These are phyloP conservation scores for Myodes glareolus DNA, from an alignment of 2,113 vertebrate species.

Conservation along the genomic window DNA sequence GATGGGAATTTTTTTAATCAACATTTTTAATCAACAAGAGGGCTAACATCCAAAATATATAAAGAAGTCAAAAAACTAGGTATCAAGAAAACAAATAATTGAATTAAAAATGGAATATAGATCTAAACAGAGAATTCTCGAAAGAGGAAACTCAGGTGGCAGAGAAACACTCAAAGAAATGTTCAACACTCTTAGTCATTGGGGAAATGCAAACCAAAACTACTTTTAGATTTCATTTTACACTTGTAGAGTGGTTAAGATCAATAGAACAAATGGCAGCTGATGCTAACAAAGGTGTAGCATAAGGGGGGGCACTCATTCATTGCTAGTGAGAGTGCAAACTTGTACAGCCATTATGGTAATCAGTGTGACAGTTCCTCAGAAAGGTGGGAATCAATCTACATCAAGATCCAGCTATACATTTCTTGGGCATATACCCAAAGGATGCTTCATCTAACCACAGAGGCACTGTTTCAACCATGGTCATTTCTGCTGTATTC, in stretches of 20 bases:
- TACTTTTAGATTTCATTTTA: neutral
- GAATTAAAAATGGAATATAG: neutral
- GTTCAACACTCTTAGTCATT: neutral
- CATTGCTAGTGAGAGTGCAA: neutral
- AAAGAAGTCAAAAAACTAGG: no score
- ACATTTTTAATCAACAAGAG: no score
- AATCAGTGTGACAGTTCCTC: neutral
- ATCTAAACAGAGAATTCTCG: no score
- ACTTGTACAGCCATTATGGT: neutral
- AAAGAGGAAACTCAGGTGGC: neutral
- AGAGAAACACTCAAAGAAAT: neutral
- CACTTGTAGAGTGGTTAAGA: neutral
- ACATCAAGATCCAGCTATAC: neutral
- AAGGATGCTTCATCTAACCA: neutral
- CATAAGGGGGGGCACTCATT: neutral
- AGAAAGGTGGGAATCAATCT: neutral
- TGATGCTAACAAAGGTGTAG: neutral
- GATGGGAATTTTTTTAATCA: no score
- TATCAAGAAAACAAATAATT: no score
- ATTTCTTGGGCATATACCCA: neutral
- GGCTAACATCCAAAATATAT: no score
- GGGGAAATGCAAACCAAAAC: neutral
- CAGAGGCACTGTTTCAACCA: neutral
- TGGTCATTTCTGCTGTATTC: neutral
- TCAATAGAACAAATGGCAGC: neutral